Evolutionary conservation across 2,888 invertebrate species (phyloP).

Genomic region (Eretmocerus hayati): DNA sequence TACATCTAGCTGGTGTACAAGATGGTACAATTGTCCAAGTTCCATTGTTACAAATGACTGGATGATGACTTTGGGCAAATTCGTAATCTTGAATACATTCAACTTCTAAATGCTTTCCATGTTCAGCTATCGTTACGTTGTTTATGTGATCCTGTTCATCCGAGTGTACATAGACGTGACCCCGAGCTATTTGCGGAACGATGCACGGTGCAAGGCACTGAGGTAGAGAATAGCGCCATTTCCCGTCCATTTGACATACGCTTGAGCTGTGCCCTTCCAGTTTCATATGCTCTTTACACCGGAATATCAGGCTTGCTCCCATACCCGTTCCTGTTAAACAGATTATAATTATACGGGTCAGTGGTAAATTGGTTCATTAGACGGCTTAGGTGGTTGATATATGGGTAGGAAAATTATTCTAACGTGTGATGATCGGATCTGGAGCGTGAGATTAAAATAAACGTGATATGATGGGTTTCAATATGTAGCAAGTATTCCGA

Average conservation of each 20-base stretch:
- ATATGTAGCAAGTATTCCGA: no score
- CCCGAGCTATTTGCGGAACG: slow-evolving; percentile 80
- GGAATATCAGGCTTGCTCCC: slow-evolving; percentile 86
- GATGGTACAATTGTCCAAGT: slow-evolving; percentile 92
- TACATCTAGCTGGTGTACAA: slow-evolving; percentile 79
- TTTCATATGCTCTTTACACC: slow-evolving; percentile 87
- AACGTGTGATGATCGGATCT: no score
- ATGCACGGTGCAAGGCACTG: slow-evolving; percentile 92
- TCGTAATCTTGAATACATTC: slow-evolving; percentile 82
- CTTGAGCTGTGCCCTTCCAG: slow-evolving; percentile 83
- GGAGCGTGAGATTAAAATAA: no score
- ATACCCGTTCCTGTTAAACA: slow-evolving; percentile 73
- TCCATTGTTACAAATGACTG: slow-evolving; percentile 84
- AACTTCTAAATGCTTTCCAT: slow-evolving; percentile 67
- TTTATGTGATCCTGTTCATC: slow-evolving; percentile 40
- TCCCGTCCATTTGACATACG: slow-evolving; percentile 88
- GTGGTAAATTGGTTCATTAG: no score
- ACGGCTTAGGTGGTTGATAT: no score
- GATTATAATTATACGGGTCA: no score
- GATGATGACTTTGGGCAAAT: slow-evolving; percentile 65
- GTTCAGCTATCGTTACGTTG: slow-evolving; percentile 56
- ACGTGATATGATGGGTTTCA: no score
- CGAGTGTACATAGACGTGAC: slow-evolving; percentile 59
- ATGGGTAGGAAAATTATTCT: no score
- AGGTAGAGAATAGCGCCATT: slow-evolving; percentile 90